Evolutionary conservation across 2,888 invertebrate species (phyloP).

Genomic region (Lamellibrachia columna): DNA sequence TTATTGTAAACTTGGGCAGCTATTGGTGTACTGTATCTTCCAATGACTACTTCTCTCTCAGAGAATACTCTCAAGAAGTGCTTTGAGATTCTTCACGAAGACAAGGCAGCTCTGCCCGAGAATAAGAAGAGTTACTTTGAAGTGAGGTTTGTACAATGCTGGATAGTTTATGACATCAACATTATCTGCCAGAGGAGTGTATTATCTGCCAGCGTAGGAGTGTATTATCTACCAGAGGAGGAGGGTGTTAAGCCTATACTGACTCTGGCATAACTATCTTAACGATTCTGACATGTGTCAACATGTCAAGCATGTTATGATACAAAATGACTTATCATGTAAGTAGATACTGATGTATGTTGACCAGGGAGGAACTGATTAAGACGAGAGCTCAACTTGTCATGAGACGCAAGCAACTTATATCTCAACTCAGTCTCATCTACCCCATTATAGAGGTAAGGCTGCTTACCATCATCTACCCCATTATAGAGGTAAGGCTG

Average conservation of each 20-base stretch:
- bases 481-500: too few relatives aligned
- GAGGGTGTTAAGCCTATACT: background rate
- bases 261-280: background rate
- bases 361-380: constrained; percentile 71
- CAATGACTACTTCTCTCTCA: constrained; percentile 25
- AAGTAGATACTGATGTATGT: background rate
- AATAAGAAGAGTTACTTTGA: constrained; percentile 73
- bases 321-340: background rate
- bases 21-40: background rate
- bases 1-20: background rate
- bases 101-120: constrained; percentile 74
- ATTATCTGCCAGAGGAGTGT: too few relatives aligned
- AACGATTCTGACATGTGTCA: background rate
- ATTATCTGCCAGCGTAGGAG: too few relatives aligned
- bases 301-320: background rate
- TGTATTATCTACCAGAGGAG: too few relatives aligned
- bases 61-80: constrained; percentile 31
- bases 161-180: background rate
- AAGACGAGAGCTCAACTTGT: constrained; percentile 75
- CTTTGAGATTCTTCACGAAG: constrained; percentile 70
- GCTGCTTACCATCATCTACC: background rate
- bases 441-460: constrained; percentile 76
- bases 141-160: constrained; percentile 62
- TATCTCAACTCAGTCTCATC: constrained; percentile 78
- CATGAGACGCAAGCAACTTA: constrained; percentile 75